Percentiles rank a stretch among this genome's conserved stretches.
These are phyloP conservation scores for Lemur catta DNA, from an alignment of 2,797 vertebrate genomes.

Conservation along the genomic window DNA sequence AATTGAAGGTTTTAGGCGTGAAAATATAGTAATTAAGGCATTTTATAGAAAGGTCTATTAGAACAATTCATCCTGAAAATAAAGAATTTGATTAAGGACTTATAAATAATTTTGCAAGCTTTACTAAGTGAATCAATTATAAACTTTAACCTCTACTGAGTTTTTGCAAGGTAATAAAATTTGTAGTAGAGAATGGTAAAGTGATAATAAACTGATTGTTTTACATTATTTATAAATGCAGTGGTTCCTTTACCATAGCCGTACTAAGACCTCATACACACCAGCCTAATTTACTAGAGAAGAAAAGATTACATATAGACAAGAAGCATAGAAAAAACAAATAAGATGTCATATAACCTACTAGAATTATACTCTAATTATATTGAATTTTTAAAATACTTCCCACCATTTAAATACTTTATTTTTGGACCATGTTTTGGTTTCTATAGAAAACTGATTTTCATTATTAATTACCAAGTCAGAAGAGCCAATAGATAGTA, in stretches of 20 bases:
- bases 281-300: conserved; percentile 48
- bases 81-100: conserved; percentile 25
- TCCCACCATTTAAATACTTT: conserved; percentile 52
- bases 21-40: background rate
- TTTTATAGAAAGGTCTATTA: background rate
- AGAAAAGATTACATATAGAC: conserved; percentile 32
- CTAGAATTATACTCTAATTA: conserved; percentile 58
- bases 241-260: conserved; percentile 49
- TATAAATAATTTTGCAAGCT: conserved; percentile 11
- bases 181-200: conserved; percentile 46
- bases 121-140: conserved; percentile 44
- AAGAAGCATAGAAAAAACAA: conserved; percentile 68
- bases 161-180: conserved; percentile 44
- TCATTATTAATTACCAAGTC: background rate
- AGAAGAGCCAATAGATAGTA: background rate
- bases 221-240: conserved; percentile 16
- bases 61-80: background rate
- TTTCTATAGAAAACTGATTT: conserved; percentile 66
- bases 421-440: conserved; percentile 67
- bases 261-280: conserved; percentile 37
- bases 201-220: conserved; percentile 61
- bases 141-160: conserved; percentile 29
- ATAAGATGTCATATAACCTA: conserved; percentile 60
- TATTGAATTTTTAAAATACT: conserved; percentile 67
- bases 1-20: background rate